Percentiles rank a stretch among this genome's conserved stretches.
Conservation (phyloP, 2,113 vertebrate species). For the Zootoca vivipara region DNA sequence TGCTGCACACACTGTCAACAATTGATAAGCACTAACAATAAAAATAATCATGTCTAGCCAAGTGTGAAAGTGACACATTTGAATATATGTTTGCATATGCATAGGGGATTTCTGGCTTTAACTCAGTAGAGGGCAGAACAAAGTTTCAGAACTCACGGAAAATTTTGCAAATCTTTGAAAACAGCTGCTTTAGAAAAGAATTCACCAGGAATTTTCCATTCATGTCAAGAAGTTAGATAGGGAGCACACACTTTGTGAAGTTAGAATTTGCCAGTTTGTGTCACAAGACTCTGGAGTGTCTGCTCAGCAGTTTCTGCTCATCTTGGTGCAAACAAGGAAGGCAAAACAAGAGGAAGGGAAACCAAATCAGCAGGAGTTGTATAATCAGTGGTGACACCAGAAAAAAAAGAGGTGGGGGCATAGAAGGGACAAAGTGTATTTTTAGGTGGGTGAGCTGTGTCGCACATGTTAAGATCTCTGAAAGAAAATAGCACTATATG, state of each 20-base stretch:
- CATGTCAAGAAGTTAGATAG: neutral
- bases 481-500: neutral
- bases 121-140: neutral
- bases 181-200: neutral
- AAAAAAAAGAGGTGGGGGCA: too few species aligned
- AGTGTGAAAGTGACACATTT: constrained; percentile 23
- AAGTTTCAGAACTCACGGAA: neutral
- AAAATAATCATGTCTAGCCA: neutral
- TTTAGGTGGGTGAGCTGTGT: neutral
- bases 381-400: neutral
- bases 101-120: neutral
- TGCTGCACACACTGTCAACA: neutral
- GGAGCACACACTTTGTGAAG: neutral
- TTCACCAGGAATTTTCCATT: neutral
- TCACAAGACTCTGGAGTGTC: neutral
- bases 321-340: neutral
- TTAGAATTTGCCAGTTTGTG: neutral
- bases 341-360: neutral
- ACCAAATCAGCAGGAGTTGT: neutral
- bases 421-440: neutral
- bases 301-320: neutral
- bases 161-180: neutral
- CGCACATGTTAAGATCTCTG: neutral
- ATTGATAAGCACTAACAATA: constrained; percentile 25
- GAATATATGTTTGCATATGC: neutral